These are phyloP conservation scores for Atethmia centrago DNA, from an alignment of 2,888 invertebrate species.

Conservation along the genomic window DNA sequence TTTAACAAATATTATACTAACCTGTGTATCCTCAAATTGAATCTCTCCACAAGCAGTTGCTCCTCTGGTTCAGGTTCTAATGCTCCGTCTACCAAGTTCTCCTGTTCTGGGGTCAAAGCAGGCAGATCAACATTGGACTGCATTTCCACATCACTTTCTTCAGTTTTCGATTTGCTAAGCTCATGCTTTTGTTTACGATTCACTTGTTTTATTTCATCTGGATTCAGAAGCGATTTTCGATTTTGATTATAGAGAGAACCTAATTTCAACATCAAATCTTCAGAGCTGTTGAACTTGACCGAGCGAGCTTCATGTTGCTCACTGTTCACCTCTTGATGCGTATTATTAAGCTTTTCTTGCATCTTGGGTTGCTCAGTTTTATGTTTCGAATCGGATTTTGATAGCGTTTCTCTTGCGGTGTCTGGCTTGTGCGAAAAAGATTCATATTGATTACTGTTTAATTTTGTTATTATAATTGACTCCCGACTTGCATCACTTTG, in stretches of 20 bases:
- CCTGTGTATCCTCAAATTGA: conserved; percentile 88
- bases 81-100: conserved; percentile 90
- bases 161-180: conserved; percentile 87
- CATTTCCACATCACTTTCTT: conserved; percentile 80
- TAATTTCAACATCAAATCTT: conserved; percentile 38
- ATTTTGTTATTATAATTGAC: conserved; percentile 84
- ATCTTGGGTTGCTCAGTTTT: conserved; percentile 4
- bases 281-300: conserved; percentile 39
- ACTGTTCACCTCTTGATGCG: background rate
- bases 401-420: background rate
- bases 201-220: background rate
- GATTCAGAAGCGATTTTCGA: background rate
- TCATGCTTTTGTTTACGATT: conserved; percentile 73
- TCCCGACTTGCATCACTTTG: conserved; percentile 84
- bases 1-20: conserved; percentile 49
- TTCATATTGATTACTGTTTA: conserved; percentile 82
- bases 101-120: conserved; percentile 92
- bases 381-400: conserved; percentile 1
- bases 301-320: conserved; percentile 3
- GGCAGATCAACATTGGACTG: conserved; percentile 87
- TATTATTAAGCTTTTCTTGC: background rate
- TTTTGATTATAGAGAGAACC: conserved; percentile 11
- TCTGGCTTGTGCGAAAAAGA: conserved; percentile 80
- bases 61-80: conserved; percentile 91
- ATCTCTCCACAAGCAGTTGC: conserved; percentile 90